Evolutionary conservation across 2,888 invertebrate species (phyloP), one percentile per base, ranked within the genome.

Genomic region (Diachrysia chrysitis): DNA sequence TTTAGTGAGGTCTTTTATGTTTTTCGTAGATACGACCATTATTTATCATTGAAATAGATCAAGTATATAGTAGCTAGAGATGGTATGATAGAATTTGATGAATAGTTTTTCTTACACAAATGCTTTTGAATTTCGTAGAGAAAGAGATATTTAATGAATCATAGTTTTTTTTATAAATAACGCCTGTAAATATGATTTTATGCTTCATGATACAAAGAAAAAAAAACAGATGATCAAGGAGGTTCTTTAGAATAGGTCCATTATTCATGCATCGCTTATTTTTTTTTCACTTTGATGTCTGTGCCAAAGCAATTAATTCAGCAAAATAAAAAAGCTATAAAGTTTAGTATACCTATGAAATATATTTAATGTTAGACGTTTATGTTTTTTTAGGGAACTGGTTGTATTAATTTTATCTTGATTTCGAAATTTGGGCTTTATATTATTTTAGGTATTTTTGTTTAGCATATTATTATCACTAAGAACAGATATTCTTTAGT

Each of bases 1-100:
- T 76, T 78, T 69, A 60, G 63, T 76, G 62, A 70, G 65, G 63
- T 64, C 71, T 71, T 79, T 74, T 75, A 67, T 67, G 71, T 75
- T 62, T 25, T 48, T 54, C 3, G 32, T 65, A 53, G 58, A 73
- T 55, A 37, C 14, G 14, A 42, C 67, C 70, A 74, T 79, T 73
- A 71, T 54, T 69, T 69, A 78, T 59, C 58, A 67, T 66, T 48
- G 48, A 59, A 69, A 73, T 67, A 66, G 70, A 79, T 79, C 57
- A 17, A 42, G 57, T 58, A 68, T 69, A 68, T 73, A 54, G 21
- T 67, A 61, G 17, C 23, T 46, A 67, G 25, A 51, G 6, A 58
- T 71, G 67, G 62, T 61, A 10, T 32, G 54, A 12, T 42, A 63
- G 35, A 61, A 63, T 32, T 23, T 25, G 19, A 57, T 79, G 76